These are phyloP conservation scores for Steinernema feltiae DNA, from an alignment of 1,140 invertebrate genomes.

Conservation along the genomic window DNA sequence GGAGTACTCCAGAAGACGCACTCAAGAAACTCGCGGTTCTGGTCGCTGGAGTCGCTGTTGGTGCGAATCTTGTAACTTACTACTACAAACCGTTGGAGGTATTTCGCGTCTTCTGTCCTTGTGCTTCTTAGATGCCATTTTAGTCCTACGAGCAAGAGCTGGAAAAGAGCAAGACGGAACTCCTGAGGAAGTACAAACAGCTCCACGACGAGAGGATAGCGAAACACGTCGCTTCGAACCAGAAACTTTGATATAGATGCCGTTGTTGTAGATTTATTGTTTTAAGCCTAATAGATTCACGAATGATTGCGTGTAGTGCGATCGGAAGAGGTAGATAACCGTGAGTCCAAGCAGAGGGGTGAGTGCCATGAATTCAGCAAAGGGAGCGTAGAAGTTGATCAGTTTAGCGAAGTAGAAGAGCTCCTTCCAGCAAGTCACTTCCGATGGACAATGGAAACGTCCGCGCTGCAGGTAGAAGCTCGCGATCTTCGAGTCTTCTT, in stretches of 20 bases:
- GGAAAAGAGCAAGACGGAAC: not conserved
- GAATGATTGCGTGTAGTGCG: not conserved
- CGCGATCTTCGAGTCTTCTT: not conserved
- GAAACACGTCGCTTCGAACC: not conserved
- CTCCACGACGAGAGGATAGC: not conserved
- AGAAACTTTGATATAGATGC: not conserved
- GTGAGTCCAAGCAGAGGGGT: not conserved
- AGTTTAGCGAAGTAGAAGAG: not conserved
- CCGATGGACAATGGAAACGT: not conserved
- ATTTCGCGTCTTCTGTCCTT: not conserved
- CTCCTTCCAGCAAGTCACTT: not conserved
- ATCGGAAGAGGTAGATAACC: not conserved
- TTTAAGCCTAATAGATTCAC: not conserved
- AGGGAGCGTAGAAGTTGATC: not conserved
- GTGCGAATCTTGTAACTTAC: not conserved
- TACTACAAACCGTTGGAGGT: not conserved
- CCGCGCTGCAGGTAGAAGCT: not conserved
- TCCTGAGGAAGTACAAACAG: not conserved
- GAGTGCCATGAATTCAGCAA: not conserved
- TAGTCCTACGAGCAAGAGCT: not conserved
- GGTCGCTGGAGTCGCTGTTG: not conserved
- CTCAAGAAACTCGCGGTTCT: not conserved
- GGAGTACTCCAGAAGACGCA: not conserved
- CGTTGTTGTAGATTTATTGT: not conserved
- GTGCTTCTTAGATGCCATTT: not conserved